A percentile compares a stretch with the other conserved stretches of the same genome.
These are phyloP conservation scores for Melipona quadrifasciata DNA, from an alignment of 1,140 invertebrate genomes.

Conservation along the genomic window DNA sequence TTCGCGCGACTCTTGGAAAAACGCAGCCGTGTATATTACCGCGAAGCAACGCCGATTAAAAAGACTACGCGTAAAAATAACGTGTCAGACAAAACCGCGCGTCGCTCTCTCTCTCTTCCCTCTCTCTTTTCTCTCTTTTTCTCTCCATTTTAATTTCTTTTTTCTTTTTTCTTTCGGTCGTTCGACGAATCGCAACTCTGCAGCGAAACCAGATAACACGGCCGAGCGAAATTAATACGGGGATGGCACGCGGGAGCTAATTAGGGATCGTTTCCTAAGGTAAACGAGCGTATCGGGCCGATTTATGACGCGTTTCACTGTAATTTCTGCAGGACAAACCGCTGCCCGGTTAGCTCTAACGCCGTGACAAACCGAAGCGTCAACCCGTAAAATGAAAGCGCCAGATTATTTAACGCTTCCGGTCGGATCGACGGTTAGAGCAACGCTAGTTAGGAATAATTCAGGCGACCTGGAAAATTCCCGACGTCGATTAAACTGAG, in stretches of 20 bases:
- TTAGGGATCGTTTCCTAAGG: constrained; percentile 9
- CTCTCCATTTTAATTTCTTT: neutral
- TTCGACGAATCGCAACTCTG: neutral
- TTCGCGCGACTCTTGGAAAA: constrained; percentile 3
- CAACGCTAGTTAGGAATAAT: constrained; percentile 20
- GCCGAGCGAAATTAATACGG: constrained; percentile 8
- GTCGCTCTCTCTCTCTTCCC: too few species aligned
- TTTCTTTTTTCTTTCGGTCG: neutral
- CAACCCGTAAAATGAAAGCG: neutral
- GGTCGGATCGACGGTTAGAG: neutral
- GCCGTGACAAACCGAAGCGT: constrained; percentile 18
- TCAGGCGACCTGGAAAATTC: constrained; percentile 1
- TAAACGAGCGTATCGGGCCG: constrained; percentile 29
- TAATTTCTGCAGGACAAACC: constrained; percentile 27
- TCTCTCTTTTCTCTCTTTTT: neutral
- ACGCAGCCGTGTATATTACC: neutral
- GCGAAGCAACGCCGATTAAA: neutral
- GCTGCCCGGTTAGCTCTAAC: neutral
- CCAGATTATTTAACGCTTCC: neutral
- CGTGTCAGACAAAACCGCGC: neutral
- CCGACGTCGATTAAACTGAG: neutral
- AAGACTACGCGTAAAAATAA: neutral
- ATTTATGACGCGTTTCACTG: constrained; percentile 12
- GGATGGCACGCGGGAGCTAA: neutral
- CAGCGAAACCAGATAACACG: neutral